These are phyloP conservation scores for Lycopodina hypogea DNA, from an alignment of 37 sponge, comb jelly and placozoan species.

Conservation along the genomic window DNA sequence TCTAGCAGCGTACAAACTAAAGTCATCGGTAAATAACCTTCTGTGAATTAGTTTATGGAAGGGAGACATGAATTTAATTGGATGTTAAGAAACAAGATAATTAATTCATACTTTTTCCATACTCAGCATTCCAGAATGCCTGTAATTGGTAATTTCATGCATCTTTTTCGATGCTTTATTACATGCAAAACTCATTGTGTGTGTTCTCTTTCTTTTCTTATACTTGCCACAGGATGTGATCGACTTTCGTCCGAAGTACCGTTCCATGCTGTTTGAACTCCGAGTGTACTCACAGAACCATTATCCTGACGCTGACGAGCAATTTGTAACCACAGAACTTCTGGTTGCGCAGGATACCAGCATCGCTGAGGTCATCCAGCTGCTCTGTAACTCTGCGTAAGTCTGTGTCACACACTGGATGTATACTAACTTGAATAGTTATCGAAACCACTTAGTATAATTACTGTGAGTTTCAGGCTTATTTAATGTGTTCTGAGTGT, in stretches of 20 bases:
- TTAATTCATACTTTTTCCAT: not conserved
- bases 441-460: not conserved
- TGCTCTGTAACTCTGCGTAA: constrained; percentile 71
- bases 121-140: not conserved
- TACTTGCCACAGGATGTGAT: constrained; percentile 62
- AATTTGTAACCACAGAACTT: constrained; percentile 53
- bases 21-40: constrained; percentile 63
- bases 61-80: not conserved
- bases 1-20: constrained; percentile 83
- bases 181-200: not conserved
- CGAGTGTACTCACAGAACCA: constrained; percentile 52
- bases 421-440: not conserved
- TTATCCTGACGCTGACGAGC: constrained; percentile 15
- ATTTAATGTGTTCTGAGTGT: not conserved
- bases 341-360: constrained; percentile 73
- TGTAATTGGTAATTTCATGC: not conserved
- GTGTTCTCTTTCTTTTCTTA: not conserved
- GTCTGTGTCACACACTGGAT: too few relatives aligned
- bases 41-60: not conserved
- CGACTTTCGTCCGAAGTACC: constrained; percentile 84
- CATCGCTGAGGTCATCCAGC: constrained; percentile 54
- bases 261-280: constrained; percentile 81
- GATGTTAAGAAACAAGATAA: not conserved
- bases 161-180: not conserved
- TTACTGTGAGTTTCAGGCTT: not conserved